Base-by-base conservation (phyloP, 2,888 invertebrate species). In the Ophion slaviceki region DNA sequence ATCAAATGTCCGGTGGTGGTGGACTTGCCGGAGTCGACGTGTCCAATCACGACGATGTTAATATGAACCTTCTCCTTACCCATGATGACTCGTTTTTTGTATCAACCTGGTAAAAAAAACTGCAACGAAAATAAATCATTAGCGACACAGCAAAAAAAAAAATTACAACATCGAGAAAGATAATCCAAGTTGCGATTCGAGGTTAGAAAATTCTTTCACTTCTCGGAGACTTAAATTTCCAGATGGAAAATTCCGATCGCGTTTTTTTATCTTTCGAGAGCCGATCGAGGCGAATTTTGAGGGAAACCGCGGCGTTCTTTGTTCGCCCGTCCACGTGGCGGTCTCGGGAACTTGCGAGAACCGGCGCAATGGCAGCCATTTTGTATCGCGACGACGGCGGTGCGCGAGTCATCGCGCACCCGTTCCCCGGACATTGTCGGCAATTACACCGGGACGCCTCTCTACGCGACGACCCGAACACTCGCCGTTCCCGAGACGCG, bases 21-120 rank as follows among this genome's bases (percentile, higher is more conserved):
- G 93, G 99, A 99, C 96, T 99, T 99, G 95, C 99, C 99, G 94
- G 99, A 99, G 96, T 99, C 99, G 96, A 99, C 99, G 96, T 99
- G 99, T 95, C 99, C 99, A 95, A 99, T 99, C 95, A 99, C 99
- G 95, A 99, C 99, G 94, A 99, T 99, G 97, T 99, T 99, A 95
- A 99, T 99, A 95, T 99, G 99, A 95, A 96, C 95, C 97, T 99
- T 99, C 96, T 99, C 99, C 96, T 99, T 99, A 94, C 97, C 98
- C 99, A 99, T 99, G 94, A 96, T 97, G 95, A 84, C 87, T 78
- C 84, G 84, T 88, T 88, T 53, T 77, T 79, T 82, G 83, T 86
- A 88, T 86, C 89, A 88, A 82, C 81, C 88, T 88, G 86, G 87
- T 89, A 85, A 88, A 81, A 87, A 88, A 85, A 71, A 66, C 89